Base-by-base conservation (phyloP, 2,888 invertebrate species). In the Nomada goodeniana region DNA sequence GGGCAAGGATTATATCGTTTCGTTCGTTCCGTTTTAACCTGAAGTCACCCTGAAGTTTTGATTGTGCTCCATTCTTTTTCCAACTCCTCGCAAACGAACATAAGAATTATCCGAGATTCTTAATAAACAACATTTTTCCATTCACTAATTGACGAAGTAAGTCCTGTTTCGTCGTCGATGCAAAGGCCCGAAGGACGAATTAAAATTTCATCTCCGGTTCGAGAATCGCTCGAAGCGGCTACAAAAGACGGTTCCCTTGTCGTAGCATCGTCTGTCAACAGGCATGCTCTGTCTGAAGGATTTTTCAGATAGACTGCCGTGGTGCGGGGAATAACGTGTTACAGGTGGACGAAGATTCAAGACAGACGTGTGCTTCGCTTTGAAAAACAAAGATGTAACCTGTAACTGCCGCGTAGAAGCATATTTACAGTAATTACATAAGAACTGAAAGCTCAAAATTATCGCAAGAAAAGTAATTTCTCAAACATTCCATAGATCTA, bases 271-370 rank as follows among this genome's bases (percentile, higher is more conserved):
- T 29, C 42, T 18, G 20, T 15, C 4, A 3, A 36, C 61, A n/a
- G 55, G 42, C 23, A 13, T 50, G 44, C n/a, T 20, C 18, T 67
- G 36, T 75, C 36, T 52, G 15, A 72, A 72, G 26, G n/a, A 52
- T 60, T 72, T 65, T 72, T 60, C 52, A 44, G 18, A 60, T 2
- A 18, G 18, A n/a, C 52, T n/a, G 29, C 13, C 1, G 44, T 7
- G 53, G n/a, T 20, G 20, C n/a, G n/a, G 36, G 52, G 60, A 77
- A 52, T 29, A 20, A n/a, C 53, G n/a, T 36, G 36, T 5, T 65
- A 67, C 65, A 77, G 42, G 26, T 42, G 65, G 65, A 72, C 60
- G 65, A 53, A 53, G 65, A 72, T 77, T 72, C 60, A 65, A 1
- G 53, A 29, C 42, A 18, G 18, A 57, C 9, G 57, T 44, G 57